phyloP scores from a whole-genome alignment of 2,888 invertebrate species.

The Synergus japonicus region DNA sequence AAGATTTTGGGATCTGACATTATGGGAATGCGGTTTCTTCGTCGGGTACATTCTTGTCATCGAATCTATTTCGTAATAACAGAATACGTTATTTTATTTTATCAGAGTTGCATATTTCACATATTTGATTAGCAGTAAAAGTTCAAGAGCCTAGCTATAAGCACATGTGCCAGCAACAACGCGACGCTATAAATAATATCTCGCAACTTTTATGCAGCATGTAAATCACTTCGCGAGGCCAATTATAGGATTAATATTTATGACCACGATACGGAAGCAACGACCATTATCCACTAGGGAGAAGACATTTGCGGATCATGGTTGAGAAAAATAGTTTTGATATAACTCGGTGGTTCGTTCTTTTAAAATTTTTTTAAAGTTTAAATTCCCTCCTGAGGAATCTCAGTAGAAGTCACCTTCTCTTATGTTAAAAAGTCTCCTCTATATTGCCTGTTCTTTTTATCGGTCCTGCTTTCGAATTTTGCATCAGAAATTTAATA shows the following conservation, averaged over 20 bases:
- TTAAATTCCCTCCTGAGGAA: neutral
- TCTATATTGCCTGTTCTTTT: too few relatives aligned
- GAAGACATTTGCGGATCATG: conserved; percentile 46
- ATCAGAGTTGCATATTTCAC: too few relatives aligned
- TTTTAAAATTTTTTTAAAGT: conserved; percentile 11
- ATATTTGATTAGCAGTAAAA: neutral
- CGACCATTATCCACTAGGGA: conserved; percentile 48
- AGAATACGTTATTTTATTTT: too few relatives aligned
- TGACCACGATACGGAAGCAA: conserved; percentile 51
- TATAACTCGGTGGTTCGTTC: neutral
- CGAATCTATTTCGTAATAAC: neutral
- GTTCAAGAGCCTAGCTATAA: neutral
- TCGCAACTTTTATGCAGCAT: conserved; percentile 64
- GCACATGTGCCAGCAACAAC: conserved; percentile 10
- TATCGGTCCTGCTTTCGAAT: too few relatives aligned
- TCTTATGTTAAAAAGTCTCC: too few relatives aligned
- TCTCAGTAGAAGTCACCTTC: neutral
- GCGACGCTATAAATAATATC: conserved; percentile 63
- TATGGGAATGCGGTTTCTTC: neutral
- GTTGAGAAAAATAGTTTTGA: conserved; percentile 38
- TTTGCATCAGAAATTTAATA: too few relatives aligned
- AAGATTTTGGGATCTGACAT: neutral
- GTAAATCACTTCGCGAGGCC: conserved; percentile 71
- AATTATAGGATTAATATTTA: conserved; percentile 74
- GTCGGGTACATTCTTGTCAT: neutral